These are phyloP conservation scores for Bugula neritina DNA, from an alignment of 2,888 invertebrate genomes.

Conservation along the genomic window DNA sequence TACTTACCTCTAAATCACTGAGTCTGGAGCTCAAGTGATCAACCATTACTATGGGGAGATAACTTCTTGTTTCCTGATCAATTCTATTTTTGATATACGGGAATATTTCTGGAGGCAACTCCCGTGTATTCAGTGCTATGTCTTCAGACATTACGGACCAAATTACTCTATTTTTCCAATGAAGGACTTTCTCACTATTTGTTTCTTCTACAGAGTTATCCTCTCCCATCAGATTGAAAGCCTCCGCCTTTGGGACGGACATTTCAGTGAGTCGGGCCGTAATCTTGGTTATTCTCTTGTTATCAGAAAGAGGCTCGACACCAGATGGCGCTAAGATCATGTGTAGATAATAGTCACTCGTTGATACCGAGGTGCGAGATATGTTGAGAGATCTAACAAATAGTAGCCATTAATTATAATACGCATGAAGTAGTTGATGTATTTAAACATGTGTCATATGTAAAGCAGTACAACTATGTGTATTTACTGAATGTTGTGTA, in stretches of 20 bases:
- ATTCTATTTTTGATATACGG: not conserved
- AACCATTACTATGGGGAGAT: conserved; percentile 75
- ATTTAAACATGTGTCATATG: too few relatives aligned
- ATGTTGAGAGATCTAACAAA: too few relatives aligned
- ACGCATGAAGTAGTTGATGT: too few relatives aligned
- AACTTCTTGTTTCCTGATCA: conserved; percentile 42
- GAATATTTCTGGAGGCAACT: not conserved
- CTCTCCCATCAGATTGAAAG: conserved; percentile 24
- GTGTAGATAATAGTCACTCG: conserved; percentile 24
- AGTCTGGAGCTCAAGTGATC: conserved; percentile 76
- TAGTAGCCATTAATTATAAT: too few relatives aligned
- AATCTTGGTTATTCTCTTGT: not conserved
- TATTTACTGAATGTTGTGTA: too few relatives aligned
- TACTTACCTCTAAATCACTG: conserved; percentile 67
- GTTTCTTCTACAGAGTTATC: not conserved
- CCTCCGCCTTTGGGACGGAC: not conserved
- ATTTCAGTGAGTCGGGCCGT: not conserved
- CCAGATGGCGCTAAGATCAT: not conserved
- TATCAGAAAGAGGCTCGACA: not conserved
- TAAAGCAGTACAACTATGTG: too few relatives aligned
- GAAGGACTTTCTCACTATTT: not conserved
- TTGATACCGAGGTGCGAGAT: too few relatives aligned
- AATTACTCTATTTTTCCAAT: conserved; percentile 6
- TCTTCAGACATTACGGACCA: conserved; percentile 16
- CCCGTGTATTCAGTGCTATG: conserved; percentile 53